Evolutionary conservation across 2,797 vertebrate genomes (phyloP).

Genomic region (Agapornis canus): DNA sequence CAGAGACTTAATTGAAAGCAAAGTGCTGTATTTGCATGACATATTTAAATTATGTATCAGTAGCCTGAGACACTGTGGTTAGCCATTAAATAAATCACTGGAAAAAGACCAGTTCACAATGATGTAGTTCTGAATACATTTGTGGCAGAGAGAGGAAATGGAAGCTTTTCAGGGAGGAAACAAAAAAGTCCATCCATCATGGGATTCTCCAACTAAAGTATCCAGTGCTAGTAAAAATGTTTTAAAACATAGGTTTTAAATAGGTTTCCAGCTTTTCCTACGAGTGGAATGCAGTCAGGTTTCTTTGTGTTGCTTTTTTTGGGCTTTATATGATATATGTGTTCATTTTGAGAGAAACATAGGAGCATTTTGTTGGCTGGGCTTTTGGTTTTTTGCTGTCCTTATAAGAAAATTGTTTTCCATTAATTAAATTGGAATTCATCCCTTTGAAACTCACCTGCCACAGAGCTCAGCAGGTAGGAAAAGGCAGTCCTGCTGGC

Average conservation of each 20-base stretch:
- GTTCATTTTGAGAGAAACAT: not conserved
- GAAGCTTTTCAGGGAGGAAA: not conserved
- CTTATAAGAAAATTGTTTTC: not conserved
- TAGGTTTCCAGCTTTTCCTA: not conserved
- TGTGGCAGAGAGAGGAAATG: slow-evolving; percentile 6
- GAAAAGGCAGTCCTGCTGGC: not conserved
- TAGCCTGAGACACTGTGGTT: not conserved
- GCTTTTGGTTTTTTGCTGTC: not conserved
- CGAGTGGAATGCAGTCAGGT: not conserved
- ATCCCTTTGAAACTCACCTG: slow-evolving; percentile 31
- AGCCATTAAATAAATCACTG: slow-evolving; percentile 30
- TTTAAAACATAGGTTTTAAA: not conserved
- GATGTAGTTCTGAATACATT: slow-evolving; percentile 5
- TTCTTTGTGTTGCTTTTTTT: not conserved
- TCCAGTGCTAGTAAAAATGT: not conserved
- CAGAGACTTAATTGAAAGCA: slow-evolving; percentile 35
- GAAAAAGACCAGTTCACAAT: not conserved
- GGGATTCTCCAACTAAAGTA: not conserved
- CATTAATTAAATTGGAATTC: slow-evolving; percentile 31
- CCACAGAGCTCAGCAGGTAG: not conserved
- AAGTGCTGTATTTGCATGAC: slow-evolving; percentile 33
- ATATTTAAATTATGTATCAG: slow-evolving; percentile 38
- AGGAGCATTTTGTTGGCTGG: not conserved
- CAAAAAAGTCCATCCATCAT: not conserved
- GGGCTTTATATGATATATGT: not conserved